Base-by-base conservation (phyloP, 2,888 invertebrate genomes). In the Hyposoter dolosus region DNA sequence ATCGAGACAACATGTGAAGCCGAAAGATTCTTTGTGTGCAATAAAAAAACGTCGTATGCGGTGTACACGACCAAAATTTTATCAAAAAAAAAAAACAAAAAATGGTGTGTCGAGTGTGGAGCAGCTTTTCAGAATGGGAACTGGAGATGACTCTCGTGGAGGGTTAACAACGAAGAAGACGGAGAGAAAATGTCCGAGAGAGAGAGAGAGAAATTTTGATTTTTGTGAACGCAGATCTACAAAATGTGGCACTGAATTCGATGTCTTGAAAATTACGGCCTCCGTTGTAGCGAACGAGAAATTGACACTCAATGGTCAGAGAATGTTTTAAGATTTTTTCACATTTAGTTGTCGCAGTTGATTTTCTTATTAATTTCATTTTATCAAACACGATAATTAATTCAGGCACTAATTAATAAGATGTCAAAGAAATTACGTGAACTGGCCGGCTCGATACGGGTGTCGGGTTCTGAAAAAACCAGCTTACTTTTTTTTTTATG, bases 141-240 rank as follows among this genome's bases (percentile, higher is more conserved):
- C 77, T 81, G 87, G 84, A 83, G 88, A 90, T 80, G 87, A 72
- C 80, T 84, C 85, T 23, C 85, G 35, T 75, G 35, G 43, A 35
- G 82, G 60, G 75, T 56, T 56, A 75, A 81, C 68, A 75, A 75
- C 40, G 68, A 81, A 81, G 56, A 15, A 40, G 40, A 40, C 40
- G 9, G 71, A 45, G 60, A 35, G 75, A 60, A 23, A 47, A n/a
- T 28, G n/a, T 10, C 45, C 63, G n/a, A 71, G 56, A 66, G 68
- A 69, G n/a, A 71, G 56, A 66, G 68, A 68, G n/a, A 43, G 53
- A 71, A 35, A n/a, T 45, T 43, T 47, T 56, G 23, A 60, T 23
- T n/a, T 28, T 63, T 12, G 28, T 12, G 56, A 5, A 40, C 5
- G 6, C 7, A 60, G 28, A 43, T 9, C 0, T 17, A 50, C 19